Evolutionary conservation across 2,888 invertebrate species (phyloP).

Genomic region (Galerucella pusilla): DNA sequence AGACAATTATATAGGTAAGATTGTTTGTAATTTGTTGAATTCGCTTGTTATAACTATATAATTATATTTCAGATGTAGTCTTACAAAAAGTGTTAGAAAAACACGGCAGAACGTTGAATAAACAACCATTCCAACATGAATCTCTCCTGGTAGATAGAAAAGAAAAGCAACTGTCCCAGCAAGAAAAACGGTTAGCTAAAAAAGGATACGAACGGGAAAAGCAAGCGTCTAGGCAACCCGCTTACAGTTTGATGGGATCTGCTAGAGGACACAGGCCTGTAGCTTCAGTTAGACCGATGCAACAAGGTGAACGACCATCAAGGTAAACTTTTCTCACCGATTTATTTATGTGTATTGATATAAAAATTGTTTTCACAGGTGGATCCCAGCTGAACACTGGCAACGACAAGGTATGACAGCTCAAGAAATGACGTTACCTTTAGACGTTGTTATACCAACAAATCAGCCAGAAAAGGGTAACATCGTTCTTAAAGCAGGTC

Average conservation of each 20-base stretch:
- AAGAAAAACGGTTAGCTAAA: conserved; percentile 93
- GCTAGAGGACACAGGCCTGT: conserved; percentile 64
- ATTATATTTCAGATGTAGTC: conserved; percentile 72
- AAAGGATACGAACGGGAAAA: conserved; percentile 95
- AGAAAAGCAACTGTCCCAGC: conserved; percentile 92
- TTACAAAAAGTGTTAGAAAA: conserved; percentile 78
- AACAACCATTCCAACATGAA: conserved; percentile 95
- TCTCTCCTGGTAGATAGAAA: conserved; percentile 93
- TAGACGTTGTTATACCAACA: conserved; percentile 92
- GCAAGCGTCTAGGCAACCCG: conserved; percentile 71
- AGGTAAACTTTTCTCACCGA: conserved; percentile 20
- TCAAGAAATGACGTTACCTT: conserved; percentile 88
- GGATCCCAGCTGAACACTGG: conserved; percentile 93
- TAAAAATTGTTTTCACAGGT: conserved; percentile 61
- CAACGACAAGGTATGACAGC: conserved; percentile 88
- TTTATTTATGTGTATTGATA: not conserved
- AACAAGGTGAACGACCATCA: conserved; percentile 64
- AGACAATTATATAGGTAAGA: conserved; percentile 72
- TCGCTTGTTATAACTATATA: not conserved
- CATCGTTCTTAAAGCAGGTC: conserved; percentile 92
- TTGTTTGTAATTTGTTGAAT: not conserved
- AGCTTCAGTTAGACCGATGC: conserved; percentile 83
- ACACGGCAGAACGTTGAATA: conserved; percentile 74
- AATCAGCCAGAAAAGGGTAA: conserved; percentile 90
- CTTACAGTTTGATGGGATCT: conserved; percentile 54